Evolutionary conservation across 2,797 vertebrate genomes (phyloP).

Genomic region (Premnoplex brunnescens): DNA sequence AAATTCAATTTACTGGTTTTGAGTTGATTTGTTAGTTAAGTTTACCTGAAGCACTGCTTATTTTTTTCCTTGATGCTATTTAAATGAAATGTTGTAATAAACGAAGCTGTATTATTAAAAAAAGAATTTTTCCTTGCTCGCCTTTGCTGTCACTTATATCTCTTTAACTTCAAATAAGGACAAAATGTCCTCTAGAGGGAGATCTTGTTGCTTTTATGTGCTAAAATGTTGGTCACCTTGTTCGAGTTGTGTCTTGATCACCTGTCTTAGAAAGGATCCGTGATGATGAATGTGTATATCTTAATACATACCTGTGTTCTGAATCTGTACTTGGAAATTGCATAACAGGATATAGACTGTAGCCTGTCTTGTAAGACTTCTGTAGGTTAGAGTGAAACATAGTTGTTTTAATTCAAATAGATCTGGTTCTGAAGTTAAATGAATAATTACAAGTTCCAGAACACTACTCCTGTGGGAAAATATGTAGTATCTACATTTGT

Average conservation of each 20-base stretch:
- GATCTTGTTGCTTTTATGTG: conserved; percentile 28
- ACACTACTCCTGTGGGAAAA: not conserved
- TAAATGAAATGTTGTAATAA: not conserved
- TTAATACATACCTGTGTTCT: not conserved
- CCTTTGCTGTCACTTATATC: not conserved
- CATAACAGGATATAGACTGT: not conserved
- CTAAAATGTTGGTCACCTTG: not conserved
- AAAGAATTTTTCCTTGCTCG: not conserved
- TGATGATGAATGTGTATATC: not conserved
- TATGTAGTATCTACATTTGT: not conserved
- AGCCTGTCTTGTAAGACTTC: not conserved
- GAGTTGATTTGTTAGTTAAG: not conserved
- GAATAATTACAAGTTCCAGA: not conserved
- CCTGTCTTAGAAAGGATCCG: not conserved
- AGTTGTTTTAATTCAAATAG: not conserved
- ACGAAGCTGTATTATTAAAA: not conserved
- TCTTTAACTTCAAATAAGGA: not conserved
- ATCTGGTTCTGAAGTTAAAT: not conserved
- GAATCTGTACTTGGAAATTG: not conserved
- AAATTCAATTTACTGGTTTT: not conserved
- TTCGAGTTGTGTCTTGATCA: not conserved
- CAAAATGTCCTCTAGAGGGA: conserved; percentile 56
- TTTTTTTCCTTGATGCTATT: not conserved
- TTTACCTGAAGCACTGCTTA: not conserved
- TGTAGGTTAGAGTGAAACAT: not conserved